phyloP scores from a whole-genome alignment of 2,888 invertebrate genomes.

The Halictus quadricinctus region DNA sequence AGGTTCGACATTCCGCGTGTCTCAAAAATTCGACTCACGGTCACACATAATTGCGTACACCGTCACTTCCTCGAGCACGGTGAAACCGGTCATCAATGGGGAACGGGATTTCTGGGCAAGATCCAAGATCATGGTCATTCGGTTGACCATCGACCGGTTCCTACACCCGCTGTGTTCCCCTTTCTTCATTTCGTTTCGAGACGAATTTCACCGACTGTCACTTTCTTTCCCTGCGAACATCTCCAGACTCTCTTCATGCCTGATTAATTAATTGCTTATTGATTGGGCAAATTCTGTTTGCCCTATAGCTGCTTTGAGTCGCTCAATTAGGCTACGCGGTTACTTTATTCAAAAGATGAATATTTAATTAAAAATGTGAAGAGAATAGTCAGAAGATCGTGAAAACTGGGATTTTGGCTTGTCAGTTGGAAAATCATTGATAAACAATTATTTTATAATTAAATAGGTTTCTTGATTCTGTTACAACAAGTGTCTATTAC shows the following conservation, averaged over 20 bases:
- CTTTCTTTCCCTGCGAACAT: neutral
- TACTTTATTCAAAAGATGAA: neutral
- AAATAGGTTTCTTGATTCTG: neutral
- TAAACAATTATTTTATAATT: neutral
- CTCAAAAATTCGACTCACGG: conserved; percentile 2
- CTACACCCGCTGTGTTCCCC: conserved; percentile 17
- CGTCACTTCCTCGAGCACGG: conserved; percentile 49
- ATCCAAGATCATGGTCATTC: conserved; percentile 78
- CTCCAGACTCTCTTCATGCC: neutral
- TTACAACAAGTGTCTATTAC: no score
- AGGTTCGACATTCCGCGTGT: neutral
- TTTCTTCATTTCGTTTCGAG: conserved; percentile 38
- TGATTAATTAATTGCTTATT: neutral
- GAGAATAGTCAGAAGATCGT: neutral
- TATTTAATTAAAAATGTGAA: neutral
- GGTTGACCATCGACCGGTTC: conserved; percentile 59
- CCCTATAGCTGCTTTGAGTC: neutral
- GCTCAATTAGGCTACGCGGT: neutral
- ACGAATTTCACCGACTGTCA: conserved; percentile 19
- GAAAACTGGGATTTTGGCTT: neutral
- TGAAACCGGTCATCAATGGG: conserved; percentile 78
- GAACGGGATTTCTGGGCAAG: conserved; percentile 71
- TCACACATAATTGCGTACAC: conserved; percentile 4
- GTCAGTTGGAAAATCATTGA: neutral
- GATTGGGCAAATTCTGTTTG: neutral